Base-by-base conservation (phyloP, 2,888 invertebrate species). In the Oeneis ivallda region DNA sequence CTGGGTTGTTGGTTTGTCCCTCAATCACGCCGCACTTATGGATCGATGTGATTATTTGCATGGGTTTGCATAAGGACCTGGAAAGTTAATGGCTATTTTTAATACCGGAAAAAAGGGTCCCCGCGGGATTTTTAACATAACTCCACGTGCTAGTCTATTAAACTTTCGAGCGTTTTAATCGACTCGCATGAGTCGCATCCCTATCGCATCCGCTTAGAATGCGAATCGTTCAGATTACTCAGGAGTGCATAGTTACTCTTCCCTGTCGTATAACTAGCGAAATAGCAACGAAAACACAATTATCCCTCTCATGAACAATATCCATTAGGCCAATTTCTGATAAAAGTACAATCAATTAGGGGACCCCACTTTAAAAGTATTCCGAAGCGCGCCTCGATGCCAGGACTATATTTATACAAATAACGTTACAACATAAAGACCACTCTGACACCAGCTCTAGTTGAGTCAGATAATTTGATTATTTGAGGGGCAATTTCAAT, bases 351-450 rank as follows among this genome's bases (percentile, higher is more conserved):
- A 88, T 89, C 89, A 89, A 89, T 89, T 85, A 85, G 75, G 66
- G 72, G 74, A 72, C 84, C 70, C 71, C 54, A 69, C 66, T 69
- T 60, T 62, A 63, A 63, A 66, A 65, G 61, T 61, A 52, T 61
- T 61, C 52, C 50, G 26, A 61, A 64, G 66, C 63, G 34, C 50
- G 17, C 56, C 56, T 45, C 50, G 54, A 39, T 63, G 49, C 73
- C 78, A 84, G 84, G 85, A 83, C 84, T 81, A 79, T 85, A 80
- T 86, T 89, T 87, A 89, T 87, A 86, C 83, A 87, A 89, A 88
- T 86, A 84, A 84, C 80, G 85, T 89, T 89, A 85, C 81, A 76
- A 77, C 79, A 76, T 87, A 86, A 88, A 85, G 84, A 83, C 79
- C 85, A 84, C 86, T 87, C 84, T 79, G 74, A 79, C 73, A 79